Evolutionary conservation across 1,140 invertebrate genomes (phyloP), one percentile per base, ranked within the genome.

Genomic region (Pachypeltis micranthus): DNA sequence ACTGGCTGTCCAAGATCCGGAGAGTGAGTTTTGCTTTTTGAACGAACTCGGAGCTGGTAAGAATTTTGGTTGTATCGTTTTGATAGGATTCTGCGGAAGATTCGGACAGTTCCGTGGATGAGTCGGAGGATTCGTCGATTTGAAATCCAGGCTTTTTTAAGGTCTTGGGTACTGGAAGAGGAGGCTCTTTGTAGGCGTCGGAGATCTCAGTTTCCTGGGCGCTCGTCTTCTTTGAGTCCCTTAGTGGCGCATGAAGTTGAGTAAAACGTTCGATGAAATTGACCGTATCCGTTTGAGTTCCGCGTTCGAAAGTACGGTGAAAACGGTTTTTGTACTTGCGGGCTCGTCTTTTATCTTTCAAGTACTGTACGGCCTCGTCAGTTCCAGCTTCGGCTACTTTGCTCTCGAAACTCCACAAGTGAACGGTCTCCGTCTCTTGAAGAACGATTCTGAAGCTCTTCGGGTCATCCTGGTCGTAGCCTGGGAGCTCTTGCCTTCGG

Each of bases 361-460:
- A 25, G 24, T 28, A 59, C 24, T 59, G 1, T 7, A 21, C 2
- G 2, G n/a, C 29, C 29, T 51, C 47, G 12, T 51, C 21, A 21
- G 47, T 51, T 10, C 47, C 47, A 16, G 12, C 3, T 10, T 16
- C 7, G 4, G 47, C 57, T n/a, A 59, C 26, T 2, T 16, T 59
- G n/a, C 26, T 29, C 19, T 59, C 57, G 24, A 31, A 27, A 59
- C n/a, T 14, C 1, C 14, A 29, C 24, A 59, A 31, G 2, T 59
- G 10, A 16, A 59, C n/a, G n/a, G 57, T 59, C 19, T 59, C 27
- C 16, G 57, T 59, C 19, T 59, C 57, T 7, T 28, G 29, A 19
- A 59, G 25, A 25, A 14, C n/a, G 29, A 59, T 31, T 31, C 57
- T 28, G n/a, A 59, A 31, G n/a, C 31, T 59, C 19, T 51, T 51